phyloP scores from a whole-genome alignment of 2,797 vertebrate genomes.

The Tauraco hartlaubi region DNA sequence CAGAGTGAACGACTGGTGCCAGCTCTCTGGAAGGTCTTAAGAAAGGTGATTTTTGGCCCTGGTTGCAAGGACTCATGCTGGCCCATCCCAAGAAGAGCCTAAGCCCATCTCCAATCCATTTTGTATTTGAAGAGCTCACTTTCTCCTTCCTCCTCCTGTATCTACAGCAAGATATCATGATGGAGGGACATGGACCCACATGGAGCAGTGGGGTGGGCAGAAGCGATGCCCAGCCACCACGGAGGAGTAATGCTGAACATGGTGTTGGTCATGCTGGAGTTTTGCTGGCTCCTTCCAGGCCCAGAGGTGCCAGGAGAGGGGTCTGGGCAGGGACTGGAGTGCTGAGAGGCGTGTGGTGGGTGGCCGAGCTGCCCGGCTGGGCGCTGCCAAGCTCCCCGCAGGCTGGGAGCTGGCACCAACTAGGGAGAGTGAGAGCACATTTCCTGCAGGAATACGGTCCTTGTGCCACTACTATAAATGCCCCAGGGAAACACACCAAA shows the following conservation, averaged over 20 bases:
- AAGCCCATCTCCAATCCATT: not conserved
- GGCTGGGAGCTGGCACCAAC: not conserved
- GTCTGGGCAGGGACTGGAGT: not conserved
- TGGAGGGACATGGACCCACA: accelerated
- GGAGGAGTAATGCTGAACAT: accelerated
- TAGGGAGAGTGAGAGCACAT: accelerated
- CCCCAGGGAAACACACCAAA: not conserved
- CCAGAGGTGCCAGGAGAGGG: not conserved
- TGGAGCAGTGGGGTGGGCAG: not conserved
- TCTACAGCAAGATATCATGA: accelerated
- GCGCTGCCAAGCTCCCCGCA: not conserved
- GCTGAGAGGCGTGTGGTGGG: not conserved
- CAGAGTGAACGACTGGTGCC: accelerated
- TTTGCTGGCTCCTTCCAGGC: not conserved
- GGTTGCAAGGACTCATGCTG: not conserved
- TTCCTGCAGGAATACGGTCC: not conserved
- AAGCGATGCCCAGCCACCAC: accelerated
- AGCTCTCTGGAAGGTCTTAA: not conserved
- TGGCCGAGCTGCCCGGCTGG: accelerated
- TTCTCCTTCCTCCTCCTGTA: not conserved
- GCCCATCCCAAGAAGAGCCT: not conserved
- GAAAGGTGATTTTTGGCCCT: not conserved
- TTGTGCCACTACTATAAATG: not conserved
- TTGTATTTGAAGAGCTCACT: not conserved
- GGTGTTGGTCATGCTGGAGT: accelerated